Base-by-base conservation (phyloP, 2,113 vertebrate species). In the Cyphomyrus discorhynchus region DNA sequence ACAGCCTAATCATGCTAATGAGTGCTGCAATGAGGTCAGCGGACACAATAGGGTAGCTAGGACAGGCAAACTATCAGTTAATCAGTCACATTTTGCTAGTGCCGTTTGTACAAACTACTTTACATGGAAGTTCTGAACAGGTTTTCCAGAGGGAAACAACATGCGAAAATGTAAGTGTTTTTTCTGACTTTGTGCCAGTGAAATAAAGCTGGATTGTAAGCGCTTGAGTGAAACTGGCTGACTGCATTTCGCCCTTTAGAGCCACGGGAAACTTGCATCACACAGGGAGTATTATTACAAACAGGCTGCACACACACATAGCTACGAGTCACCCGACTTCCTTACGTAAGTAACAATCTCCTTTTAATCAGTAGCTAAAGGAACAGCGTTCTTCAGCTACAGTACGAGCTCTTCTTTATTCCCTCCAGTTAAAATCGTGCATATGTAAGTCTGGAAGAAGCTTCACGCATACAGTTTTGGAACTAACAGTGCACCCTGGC, bases 211-310 rank as follows among this genome's bases (percentile, higher is more conserved):
- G 24, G 46, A 85, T 85, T 46, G 21, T 27, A n/a, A 10, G 27
- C 0, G 86, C 11, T 21, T 87, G 13, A 52, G 3, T 35, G 13
- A 42, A 95, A 95, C 90, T 80, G 35, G 15, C 74, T 80, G 35
- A 80, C 74, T 39, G 35, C 13, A 80, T 80, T 80, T 80, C 35
- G 1, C 13, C 31, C 70, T 77, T 15, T 39, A 77, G 35, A 77
- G 70, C 31, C 17, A 35, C 0, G 35, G 31, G 74, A 80, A 95
- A 94, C 94, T 90, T 94, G 92, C 92, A 89, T 95, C 91, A 89
- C 39, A 88, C 77, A 93, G 93, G 88, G 88, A 1, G 7, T 91
- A 39, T 93, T 89, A 91, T 91, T 92, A 94, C 21, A 74, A 90
- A 90, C 90, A 86, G 0, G 17, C 89, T 91, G 58, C 58, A 91